These are phyloP conservation scores for Syngnathus typhle DNA, from an alignment of 2,113 vertebrate species.

Conservation along the genomic window DNA sequence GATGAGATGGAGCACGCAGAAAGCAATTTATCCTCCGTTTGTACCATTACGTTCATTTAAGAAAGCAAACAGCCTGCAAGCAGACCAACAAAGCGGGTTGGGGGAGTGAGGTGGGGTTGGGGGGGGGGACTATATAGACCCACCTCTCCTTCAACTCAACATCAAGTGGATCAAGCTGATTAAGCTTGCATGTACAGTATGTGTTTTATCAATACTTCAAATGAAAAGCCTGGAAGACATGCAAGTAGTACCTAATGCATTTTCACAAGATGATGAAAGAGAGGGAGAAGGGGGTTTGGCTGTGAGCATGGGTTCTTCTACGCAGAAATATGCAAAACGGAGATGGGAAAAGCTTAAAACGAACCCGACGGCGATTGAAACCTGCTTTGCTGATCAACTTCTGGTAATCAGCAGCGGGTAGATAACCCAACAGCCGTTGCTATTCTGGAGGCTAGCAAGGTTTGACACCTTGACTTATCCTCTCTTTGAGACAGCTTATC, in stretches of 20 bases:
- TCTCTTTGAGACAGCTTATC: conserved; percentile 5
- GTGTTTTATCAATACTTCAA: conserved; percentile 51
- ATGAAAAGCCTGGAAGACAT: conserved; percentile 47
- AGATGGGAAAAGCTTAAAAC: conserved; percentile 12
- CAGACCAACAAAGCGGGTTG: conserved; percentile 24
- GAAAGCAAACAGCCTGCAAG: conserved; percentile 72
- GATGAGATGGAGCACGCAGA: conserved; percentile 59
- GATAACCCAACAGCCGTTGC: conserved; percentile 34
- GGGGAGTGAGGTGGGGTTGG: neutral
- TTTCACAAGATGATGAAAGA: conserved; percentile 58
- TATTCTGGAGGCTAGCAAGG: conserved; percentile 16
- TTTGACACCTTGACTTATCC: conserved; percentile 19
- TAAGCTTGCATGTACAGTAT: conserved; percentile 41
- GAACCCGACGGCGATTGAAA: conserved; percentile 11
- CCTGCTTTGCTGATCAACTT: conserved; percentile 31
- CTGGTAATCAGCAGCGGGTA: conserved; percentile 37
- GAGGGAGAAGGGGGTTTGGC: conserved; percentile 10
- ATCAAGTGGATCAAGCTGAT: conserved; percentile 57
- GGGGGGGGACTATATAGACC: conserved; percentile 13
- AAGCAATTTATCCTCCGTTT: conserved; percentile 70
- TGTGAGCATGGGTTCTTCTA: conserved; percentile 18
- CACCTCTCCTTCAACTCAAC: conserved; percentile 36
- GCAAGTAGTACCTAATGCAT: conserved; percentile 48
- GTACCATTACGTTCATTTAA: conserved; percentile 73
- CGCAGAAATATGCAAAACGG: conserved; percentile 18